Base-by-base conservation (phyloP, 2,113 vertebrate genomes). In the Psettodes erumei region DNA sequence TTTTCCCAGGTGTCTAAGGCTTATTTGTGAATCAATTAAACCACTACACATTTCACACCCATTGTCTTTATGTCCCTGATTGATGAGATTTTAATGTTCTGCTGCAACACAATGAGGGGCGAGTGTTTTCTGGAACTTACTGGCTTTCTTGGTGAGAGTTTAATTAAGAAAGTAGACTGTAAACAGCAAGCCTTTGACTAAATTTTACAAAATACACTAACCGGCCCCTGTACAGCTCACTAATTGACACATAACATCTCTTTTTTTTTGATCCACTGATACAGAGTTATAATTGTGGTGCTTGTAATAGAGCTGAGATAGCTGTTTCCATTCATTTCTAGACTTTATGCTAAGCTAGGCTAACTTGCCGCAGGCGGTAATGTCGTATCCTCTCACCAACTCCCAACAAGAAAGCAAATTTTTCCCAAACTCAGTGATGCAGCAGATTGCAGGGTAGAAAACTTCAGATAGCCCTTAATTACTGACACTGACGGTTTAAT, bases 401-500 rank as follows among this genome's bases (percentile, higher is more conserved):
- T 33, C 38, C 19, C 11, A 28, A 32, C 8, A 47, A 54, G 3
- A 25, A 61, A 35, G 23, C 11, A 3, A 56, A 28, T 2, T n/a
- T 25, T 30, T 56, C 28, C 45, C 40, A 16, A 48, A 23, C n/a
- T 54, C 55, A 5, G 64, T 15, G 78, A 55, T 38, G 32, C 51
- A 25, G 63, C 53, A 65, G 75, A 51, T 35, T 62, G 28, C 50
- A 47, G 62, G 43, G 58, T n/a, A n/a, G 25, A 6, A 28, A 37
- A 53, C n/a, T 45, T 23, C 68, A 13, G 51, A 72, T 30, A 53
- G 21, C 70, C 38, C 0, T 75, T 58, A 77, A 75, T 82, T 76
- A 77, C 48, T 59, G 68, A 64, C 70, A 33, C 62, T 16, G 27
- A 19, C 25, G 74, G 8, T 62, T 67, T 76, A 76, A 3, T 40